Percentiles rank a stretch among this genome's conserved stretches.
These are phyloP conservation scores for Neuroterus valhalla DNA, from an alignment of 1,140 invertebrate species.

Conservation along the genomic window DNA sequence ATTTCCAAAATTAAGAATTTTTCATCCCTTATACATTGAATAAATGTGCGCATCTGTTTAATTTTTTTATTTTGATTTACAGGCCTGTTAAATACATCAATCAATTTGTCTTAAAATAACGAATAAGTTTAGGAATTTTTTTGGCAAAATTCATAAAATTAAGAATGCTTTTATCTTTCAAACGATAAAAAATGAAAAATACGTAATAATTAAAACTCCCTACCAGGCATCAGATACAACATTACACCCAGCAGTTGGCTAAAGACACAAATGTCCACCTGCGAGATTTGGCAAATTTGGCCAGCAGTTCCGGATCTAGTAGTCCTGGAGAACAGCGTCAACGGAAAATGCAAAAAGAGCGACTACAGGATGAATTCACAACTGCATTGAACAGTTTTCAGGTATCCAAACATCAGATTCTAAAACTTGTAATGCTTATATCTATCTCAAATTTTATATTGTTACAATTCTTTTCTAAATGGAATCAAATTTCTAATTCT, in stretches of 20 bases:
- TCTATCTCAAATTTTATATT: neutral
- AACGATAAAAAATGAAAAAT: slow-evolving; percentile 6
- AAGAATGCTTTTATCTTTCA: neutral
- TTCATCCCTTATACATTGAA: no score
- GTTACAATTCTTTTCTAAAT: slow-evolving; percentile 28
- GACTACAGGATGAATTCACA: slow-evolving; percentile 95
- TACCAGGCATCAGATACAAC: slow-evolving; percentile 92
- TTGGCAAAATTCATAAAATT: neutral
- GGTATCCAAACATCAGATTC: slow-evolving; percentile 64
- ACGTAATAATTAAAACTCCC: slow-evolving; percentile 33
- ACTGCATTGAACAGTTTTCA: slow-evolving; percentile 93
- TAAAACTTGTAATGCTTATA: no score
- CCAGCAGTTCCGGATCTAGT: slow-evolving; percentile 68
- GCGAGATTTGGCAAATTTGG: slow-evolving; percentile 82
- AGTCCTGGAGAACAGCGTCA: slow-evolving; percentile 81
- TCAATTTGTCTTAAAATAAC: no score
- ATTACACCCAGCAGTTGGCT: slow-evolving; percentile 95
- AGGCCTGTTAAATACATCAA: no score
- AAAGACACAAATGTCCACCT: slow-evolving; percentile 94
- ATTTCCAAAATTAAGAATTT: no score
- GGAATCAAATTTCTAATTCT: neutral
- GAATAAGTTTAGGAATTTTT: slow-evolving; percentile 31
- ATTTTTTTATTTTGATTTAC: no score
- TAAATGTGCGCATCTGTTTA: no score
- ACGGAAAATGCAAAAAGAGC: slow-evolving; percentile 92